Evolutionary conservation across 2,888 invertebrate genomes (phyloP), one percentile per base, ranked within the genome.

Genomic region (Lasioglossum morio): DNA sequence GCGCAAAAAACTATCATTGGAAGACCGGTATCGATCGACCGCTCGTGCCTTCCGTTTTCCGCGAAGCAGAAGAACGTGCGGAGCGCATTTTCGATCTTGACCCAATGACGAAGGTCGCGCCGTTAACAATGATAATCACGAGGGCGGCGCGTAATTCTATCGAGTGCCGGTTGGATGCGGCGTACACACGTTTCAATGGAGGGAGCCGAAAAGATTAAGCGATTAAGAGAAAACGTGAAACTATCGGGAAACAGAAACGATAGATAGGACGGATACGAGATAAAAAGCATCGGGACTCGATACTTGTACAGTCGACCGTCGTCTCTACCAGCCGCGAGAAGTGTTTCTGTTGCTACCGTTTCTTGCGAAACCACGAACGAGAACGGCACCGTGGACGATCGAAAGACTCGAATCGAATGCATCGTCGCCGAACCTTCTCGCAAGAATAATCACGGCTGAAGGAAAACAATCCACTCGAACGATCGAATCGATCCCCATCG

Each of bases 31-130:
- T 27, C 16, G 16, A 16, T 7, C 30, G 30, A 7, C 7, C 30
- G 30, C 14, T 53, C 72, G 34, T 19, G 12, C n/a, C 30, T 14
- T 16, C 19, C 16, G 30, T 72, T 72, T 57, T n/a, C n/a, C 30
- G 19, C 23, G 23, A 57, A 72, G 23, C 72, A 8, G 60, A 40
- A 43, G 16, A 60, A 60, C 23, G n/a, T 14, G n/a, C n/a, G 46
- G 30, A 60, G 19, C 63, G 14, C 46, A 60, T 60, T 27, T 72
- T 72, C 77, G 88, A 87, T 88, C 88, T 88, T 88, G 88, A 87
- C 88, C 88, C 81, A 81, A 43, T 88, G 82, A 84, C 81, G 75
- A 77, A 72, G 72, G 43, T 63, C 72, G 79, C 30, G 30, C 30
- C 72, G 70, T 43, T 72, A 77, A 82, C 70, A 69, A 85, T 57